Conservation (phyloP, 2,797 vertebrate species). For the Luscinia megarhynchos region DNA sequence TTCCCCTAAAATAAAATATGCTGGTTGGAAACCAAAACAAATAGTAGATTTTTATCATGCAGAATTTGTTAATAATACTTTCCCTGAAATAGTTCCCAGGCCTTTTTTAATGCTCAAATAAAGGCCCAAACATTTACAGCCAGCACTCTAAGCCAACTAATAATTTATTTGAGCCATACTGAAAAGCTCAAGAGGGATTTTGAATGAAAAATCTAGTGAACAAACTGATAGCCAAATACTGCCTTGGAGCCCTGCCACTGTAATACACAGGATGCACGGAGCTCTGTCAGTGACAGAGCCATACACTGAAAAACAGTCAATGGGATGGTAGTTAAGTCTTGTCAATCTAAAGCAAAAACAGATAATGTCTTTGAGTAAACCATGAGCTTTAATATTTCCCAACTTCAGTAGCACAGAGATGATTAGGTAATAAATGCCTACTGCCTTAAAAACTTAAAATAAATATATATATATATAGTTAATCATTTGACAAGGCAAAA, state of each 20-base stretch:
- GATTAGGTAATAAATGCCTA: background rate
- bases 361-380: background rate
- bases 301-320: background rate
- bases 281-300: conserved; percentile 1
- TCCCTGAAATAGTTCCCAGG: conserved; percentile 67
- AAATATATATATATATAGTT: background rate
- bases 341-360: conserved; percentile 17
- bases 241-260: conserved; percentile 64
- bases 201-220: conserved; percentile 67
- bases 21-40: conserved; percentile 66
- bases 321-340: background rate
- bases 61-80: conserved; percentile 66
- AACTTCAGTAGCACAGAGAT: background rate
- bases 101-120: conserved; percentile 59
- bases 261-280: conserved; percentile 9
- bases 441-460: background rate
- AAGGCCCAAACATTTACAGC: conserved; percentile 67
- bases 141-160: conserved; percentile 57
- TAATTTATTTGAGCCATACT: conserved; percentile 67
- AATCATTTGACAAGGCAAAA: conserved; percentile 7
- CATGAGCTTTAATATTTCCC: background rate
- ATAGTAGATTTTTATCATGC: conserved; percentile 64
- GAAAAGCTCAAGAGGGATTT: conserved; percentile 65
- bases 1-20: conserved; percentile 24
- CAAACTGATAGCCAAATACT: conserved; percentile 62